These are phyloP conservation scores for Trachemys scripta DNA, from an alignment of 2,113 vertebrate genomes.

Conservation along the genomic window DNA sequence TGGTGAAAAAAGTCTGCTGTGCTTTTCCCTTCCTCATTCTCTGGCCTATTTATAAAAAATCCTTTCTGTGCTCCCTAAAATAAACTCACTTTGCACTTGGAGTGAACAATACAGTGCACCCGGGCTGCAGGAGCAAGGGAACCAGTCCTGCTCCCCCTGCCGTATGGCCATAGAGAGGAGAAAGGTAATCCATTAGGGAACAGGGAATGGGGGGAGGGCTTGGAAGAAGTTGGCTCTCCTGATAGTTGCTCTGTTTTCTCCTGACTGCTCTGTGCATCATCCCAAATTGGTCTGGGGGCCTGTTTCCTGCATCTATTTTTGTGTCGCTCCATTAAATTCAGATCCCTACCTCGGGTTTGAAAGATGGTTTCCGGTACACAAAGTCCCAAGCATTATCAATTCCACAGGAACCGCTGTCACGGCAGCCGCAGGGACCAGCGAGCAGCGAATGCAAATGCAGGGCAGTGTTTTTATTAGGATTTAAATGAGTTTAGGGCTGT, in stretches of 20 bases:
- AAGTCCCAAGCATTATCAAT: not conserved
- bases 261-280: not conserved
- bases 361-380: not conserved
- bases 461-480: constrained; percentile 71
- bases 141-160: not conserved
- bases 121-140: fast-evolving
- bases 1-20: not conserved
- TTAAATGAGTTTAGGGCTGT: constrained; percentile 74
- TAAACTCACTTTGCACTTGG: not conserved
- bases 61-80: fast-evolving
- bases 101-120: not conserved
- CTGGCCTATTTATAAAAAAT: not conserved
- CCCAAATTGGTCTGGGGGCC: not conserved
- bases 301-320: not conserved
- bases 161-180: too few species aligned
- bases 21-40: not conserved
- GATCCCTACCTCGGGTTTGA: not conserved
- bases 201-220: not conserved
- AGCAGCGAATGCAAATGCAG: constrained; percentile 62
- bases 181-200: not conserved
- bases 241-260: not conserved
- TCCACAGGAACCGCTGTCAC: constrained; percentile 26
- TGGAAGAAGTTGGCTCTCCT: not conserved
- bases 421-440: constrained; percentile 11
- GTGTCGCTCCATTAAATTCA: constrained; percentile 14